Evolutionary conservation across 2,113 vertebrate genomes (phyloP).

Genomic region (Mustela lutreola): DNA sequence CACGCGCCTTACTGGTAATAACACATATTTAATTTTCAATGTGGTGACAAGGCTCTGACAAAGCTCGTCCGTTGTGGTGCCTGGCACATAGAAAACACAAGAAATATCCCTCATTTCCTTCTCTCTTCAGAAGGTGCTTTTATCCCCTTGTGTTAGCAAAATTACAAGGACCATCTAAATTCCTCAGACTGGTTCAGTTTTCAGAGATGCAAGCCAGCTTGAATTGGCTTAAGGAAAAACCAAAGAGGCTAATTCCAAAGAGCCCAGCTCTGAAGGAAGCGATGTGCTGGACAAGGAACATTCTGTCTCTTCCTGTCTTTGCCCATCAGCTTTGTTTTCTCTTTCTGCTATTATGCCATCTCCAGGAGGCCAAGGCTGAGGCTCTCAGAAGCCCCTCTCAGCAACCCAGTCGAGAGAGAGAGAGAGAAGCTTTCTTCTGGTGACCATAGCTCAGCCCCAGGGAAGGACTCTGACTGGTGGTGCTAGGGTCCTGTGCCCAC

Average conservation of each 20-base stretch:
- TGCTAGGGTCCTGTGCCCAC: background rate
- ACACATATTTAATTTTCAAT: background rate
- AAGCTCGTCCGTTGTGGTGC: background rate
- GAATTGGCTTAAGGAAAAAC: background rate
- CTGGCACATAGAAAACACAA: background rate
- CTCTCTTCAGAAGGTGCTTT: background rate
- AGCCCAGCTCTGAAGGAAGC: background rate
- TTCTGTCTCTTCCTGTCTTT: background rate
- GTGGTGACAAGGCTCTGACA: background rate
- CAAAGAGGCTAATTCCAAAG: background rate
- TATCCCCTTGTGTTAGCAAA: background rate
- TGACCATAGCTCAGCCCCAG: background rate
- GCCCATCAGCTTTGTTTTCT: background rate
- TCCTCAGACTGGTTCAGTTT: background rate
- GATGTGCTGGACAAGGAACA: rapidly evolving
- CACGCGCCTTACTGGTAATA: background rate
- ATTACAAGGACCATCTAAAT: background rate
- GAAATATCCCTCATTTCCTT: background rate
- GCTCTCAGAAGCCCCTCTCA: background rate
- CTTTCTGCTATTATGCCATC: background rate
- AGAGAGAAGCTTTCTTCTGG: background rate
- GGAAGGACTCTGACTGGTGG: constrained; percentile 15
- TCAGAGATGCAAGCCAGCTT: background rate
- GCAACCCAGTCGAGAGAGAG: background rate
- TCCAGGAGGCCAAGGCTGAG: background rate